A percentile compares a stretch with the other conserved stretches of the same genome.
Conservation (phyloP, 2,888 invertebrate species). For the Sturmia bella region DNA sequence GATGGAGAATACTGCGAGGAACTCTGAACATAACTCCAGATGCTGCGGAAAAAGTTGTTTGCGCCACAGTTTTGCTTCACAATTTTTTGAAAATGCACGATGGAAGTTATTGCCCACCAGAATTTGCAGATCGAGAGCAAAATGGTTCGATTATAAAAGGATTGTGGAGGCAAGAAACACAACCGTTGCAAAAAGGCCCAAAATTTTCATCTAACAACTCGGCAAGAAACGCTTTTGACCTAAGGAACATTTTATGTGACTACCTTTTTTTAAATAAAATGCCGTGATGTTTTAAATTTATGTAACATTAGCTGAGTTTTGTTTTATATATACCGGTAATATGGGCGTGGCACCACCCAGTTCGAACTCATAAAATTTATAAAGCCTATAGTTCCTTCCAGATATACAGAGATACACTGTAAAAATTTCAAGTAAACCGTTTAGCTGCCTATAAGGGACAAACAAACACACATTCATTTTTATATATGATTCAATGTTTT, state of each 20-base stretch:
- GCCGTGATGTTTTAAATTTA: too few relatives aligned
- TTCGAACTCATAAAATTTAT: too few relatives aligned
- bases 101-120: slow-evolving; percentile 15
- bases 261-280: slow-evolving; percentile 10
- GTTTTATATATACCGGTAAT: too few relatives aligned
- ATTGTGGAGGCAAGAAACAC: slow-evolving; percentile 1
- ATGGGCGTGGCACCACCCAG: too few relatives aligned
- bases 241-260: slow-evolving; percentile 18
- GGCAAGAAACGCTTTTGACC: slow-evolving; percentile 12
- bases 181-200: slow-evolving; percentile 3
- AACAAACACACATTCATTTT: too few relatives aligned
- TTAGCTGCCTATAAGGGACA: too few relatives aligned
- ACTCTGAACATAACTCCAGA: slow-evolving; percentile 12
- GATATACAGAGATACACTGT: too few relatives aligned
- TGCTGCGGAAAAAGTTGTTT: slow-evolving; percentile 9
- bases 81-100: slow-evolving; percentile 20
- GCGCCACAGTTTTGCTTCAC: slow-evolving; percentile 22
- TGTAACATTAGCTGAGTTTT: too few relatives aligned
- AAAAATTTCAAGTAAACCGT: too few relatives aligned
- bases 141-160: not conserved
- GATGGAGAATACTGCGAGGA: too few relatives aligned
- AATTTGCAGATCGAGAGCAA: slow-evolving; percentile 3
- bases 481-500: too few relatives aligned
- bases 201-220: slow-evolving; percentile 27
- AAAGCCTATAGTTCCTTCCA: too few relatives aligned